These are phyloP conservation scores for Rhopalosiphum padi DNA, from an alignment of 1,140 invertebrate species.

Conservation along the genomic window DNA sequence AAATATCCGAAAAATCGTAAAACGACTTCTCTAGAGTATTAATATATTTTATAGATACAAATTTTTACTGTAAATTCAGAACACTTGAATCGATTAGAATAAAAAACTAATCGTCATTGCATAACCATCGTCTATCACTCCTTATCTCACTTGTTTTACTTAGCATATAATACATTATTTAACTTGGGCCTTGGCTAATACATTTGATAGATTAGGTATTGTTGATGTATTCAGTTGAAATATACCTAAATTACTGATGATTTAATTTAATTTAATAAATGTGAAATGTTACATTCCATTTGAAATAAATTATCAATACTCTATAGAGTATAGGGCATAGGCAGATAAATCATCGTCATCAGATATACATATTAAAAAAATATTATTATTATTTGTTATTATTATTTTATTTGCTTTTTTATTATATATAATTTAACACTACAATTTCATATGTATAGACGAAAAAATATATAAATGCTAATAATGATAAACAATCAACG, in stretches of 20 bases:
- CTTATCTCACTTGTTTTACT: neutral
- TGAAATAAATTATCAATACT: neutral
- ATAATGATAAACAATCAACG: neutral
- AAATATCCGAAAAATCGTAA: neutral
- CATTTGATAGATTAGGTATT: neutral
- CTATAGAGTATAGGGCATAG: neutral
- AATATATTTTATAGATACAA: neutral
- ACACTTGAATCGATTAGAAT: neutral
- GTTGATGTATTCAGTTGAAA: neutral
- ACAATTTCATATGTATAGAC: neutral
- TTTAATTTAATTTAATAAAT: neutral
- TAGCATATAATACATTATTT: neutral
- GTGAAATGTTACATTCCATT: neutral
- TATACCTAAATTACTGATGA: neutral
- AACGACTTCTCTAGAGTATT: neutral
- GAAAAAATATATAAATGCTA: neutral
- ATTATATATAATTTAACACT: neutral
- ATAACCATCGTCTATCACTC: neutral
- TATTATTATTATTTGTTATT: neutral
- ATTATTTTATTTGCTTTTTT: neutral
- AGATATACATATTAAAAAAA: neutral
- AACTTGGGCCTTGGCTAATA: neutral
- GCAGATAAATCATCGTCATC: neutral
- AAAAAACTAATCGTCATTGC: neutral
- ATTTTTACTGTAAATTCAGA: neutral